phyloP scores from a whole-genome alignment of 1,140 invertebrate species.

The Oryzaephilus surinamensis region DNA sequence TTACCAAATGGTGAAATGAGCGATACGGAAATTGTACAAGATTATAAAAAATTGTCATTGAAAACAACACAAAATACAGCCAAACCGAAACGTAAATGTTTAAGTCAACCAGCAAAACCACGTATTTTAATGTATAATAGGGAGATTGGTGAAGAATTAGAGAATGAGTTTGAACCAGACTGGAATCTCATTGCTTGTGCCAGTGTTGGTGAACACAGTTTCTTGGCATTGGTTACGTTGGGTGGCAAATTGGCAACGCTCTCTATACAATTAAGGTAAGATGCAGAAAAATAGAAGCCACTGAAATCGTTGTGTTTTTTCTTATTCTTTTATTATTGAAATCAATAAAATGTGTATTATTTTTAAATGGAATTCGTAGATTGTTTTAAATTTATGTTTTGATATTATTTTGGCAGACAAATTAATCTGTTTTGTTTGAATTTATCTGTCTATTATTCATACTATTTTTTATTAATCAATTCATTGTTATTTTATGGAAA shows the following conservation, averaged over 20 bases:
- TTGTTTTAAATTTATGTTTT: too few relatives aligned
- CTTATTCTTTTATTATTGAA: too few relatives aligned
- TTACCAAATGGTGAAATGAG: constrained; percentile 53
- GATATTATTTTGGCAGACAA: too few relatives aligned
- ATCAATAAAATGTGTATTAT: neutral
- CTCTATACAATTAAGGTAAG: constrained; percentile 48
- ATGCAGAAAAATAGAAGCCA: too few relatives aligned
- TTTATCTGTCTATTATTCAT: too few relatives aligned
- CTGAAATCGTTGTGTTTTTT: too few relatives aligned
- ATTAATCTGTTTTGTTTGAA: too few relatives aligned
- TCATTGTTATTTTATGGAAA: too few relatives aligned
- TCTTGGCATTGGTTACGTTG: constrained; percentile 55
- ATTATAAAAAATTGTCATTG: constrained; percentile 64
- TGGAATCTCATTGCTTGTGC: constrained; percentile 54
- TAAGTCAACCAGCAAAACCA: constrained; percentile 49
- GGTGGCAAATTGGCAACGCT: constrained; percentile 51
- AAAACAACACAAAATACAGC: constrained; percentile 33
- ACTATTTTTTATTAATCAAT: too few relatives aligned
- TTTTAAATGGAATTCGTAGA: neutral
- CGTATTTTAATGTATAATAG: constrained; percentile 47
- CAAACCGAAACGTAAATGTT: constrained; percentile 38
- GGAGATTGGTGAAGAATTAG: constrained; percentile 46
- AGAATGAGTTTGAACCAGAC: constrained; percentile 49
- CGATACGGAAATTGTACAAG: constrained; percentile 67
- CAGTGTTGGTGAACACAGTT: constrained; percentile 51